Evolutionary conservation across 2,888 invertebrate species (phyloP).

Genomic region (Drosophila ezoana): DNA sequence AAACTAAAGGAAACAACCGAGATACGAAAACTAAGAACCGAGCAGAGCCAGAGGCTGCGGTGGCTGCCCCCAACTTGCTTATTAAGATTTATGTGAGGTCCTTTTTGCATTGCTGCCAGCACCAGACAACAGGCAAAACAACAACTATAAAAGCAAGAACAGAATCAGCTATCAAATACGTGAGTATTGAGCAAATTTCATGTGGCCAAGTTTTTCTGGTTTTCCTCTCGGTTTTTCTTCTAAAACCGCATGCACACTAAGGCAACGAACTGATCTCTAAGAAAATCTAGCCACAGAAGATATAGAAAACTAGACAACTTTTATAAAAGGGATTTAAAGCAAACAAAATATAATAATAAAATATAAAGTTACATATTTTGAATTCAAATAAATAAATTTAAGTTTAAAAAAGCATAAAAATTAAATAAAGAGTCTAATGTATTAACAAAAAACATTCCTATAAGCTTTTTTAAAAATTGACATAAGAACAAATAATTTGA

Average conservation of each 20-base stretch:
- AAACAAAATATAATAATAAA: too few relatives aligned
- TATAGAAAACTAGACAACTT: too few relatives aligned
- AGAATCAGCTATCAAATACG: conserved; percentile 48
- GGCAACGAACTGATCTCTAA: conserved; percentile 8
- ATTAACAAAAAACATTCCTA: too few relatives aligned
- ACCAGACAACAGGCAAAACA: conserved; percentile 49
- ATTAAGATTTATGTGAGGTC: conserved; percentile 72
- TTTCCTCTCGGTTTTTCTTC: neutral
- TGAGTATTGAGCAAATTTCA: conserved; percentile 63
- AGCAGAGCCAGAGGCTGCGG: conserved; percentile 39
- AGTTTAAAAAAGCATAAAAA: too few relatives aligned
- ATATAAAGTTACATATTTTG: too few relatives aligned
- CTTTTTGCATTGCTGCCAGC: conserved; percentile 57
- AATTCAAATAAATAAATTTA: too few relatives aligned
- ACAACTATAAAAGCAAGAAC: conserved; percentile 6
- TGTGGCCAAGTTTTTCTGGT: conserved; percentile 12
- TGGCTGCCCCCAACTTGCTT: conserved; percentile 63
- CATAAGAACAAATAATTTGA: too few relatives aligned
- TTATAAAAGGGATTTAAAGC: too few relatives aligned
- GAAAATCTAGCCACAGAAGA: too few relatives aligned
- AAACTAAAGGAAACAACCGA: conserved; percentile 45
- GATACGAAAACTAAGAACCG: conserved; percentile 27
- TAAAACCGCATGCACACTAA: conserved; percentile 23
- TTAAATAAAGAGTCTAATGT: too few relatives aligned
- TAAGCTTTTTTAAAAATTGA: too few relatives aligned